Conservation (phyloP, 2,113 vertebrate genomes). For the Tauraco erythrolophus region DNA sequence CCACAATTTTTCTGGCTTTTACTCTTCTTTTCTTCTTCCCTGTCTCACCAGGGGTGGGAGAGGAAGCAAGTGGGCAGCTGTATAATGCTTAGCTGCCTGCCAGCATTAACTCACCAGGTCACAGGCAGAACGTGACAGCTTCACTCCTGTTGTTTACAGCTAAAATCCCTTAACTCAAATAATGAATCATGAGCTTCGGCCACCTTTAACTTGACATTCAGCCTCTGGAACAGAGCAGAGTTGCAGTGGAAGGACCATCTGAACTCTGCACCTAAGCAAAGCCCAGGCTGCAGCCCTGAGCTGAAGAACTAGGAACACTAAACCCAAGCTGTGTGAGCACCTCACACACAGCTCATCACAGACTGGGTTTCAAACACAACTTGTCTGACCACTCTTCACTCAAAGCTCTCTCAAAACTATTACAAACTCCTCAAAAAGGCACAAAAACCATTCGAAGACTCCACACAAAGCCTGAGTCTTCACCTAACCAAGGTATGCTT, state of each 20-base stretch:
- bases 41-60: background rate
- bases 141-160: no score
- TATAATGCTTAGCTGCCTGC: background rate
- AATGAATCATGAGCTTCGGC: background rate
- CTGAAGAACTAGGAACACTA: background rate
- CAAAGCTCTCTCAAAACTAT: background rate
- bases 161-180: background rate
- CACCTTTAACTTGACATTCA: background rate
- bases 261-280: background rate
- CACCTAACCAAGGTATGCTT: background rate
- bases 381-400: background rate
- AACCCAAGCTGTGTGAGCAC: background rate
- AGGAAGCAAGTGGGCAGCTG: background rate
- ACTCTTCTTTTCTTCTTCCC: background rate
- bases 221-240: background rate
- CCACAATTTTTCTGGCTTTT: background rate
- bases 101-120: background rate
- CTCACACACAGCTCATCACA: no score
- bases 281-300: background rate
- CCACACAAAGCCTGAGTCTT: background rate
- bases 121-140: background rate
- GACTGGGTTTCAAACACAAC: background rate
- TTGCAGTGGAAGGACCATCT: background rate
- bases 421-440: background rate
- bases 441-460: background rate